A percentile compares a stretch with the other conserved stretches of the same genome.
Conservation (phyloP, 2,888 invertebrate genomes). For the Drosophila longiperda region DNA sequence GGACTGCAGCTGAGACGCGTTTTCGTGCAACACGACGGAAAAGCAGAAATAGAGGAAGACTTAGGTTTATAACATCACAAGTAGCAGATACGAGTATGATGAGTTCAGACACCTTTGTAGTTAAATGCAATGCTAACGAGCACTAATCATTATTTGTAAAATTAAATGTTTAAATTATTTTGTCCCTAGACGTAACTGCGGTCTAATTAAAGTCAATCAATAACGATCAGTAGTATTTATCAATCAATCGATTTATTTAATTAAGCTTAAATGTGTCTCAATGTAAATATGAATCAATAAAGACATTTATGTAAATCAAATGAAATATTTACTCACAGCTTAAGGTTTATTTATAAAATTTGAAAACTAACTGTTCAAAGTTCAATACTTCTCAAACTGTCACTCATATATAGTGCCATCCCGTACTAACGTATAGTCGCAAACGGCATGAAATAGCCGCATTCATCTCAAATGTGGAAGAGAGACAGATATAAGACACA, state of each 20-base stretch:
- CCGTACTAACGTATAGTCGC: neutral
- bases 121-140: slow-evolving; percentile 53
- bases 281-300: slow-evolving; percentile 51
- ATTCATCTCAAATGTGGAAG: neutral
- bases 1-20: slow-evolving; percentile 71
- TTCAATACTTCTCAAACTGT: slow-evolving; percentile 45
- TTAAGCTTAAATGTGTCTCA: slow-evolving; percentile 43
- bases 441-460: fast-evolving
- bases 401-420: neutral
- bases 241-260: slow-evolving; percentile 21
- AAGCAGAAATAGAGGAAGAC: slow-evolving; percentile 34
- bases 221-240: slow-evolving; percentile 46
- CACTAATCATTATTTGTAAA: slow-evolving; percentile 73
- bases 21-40: slow-evolving; percentile 40
- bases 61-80: slow-evolving; percentile 32
- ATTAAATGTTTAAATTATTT: slow-evolving; percentile 64
- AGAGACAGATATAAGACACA: slow-evolving; percentile 1
- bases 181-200: slow-evolving; percentile 39
- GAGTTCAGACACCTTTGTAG: slow-evolving; percentile 26
- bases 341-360: neutral
- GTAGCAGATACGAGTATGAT: slow-evolving; percentile 22
- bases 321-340: neutral
- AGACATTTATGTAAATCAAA: slow-evolving; percentile 24
- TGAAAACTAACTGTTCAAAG: slow-evolving; percentile 3
- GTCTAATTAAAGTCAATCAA: slow-evolving; percentile 44